These are phyloP conservation scores for Vannuccia rotundouncinata DNA, from an alignment of 2,888 invertebrate genomes.

Conservation along the genomic window DNA sequence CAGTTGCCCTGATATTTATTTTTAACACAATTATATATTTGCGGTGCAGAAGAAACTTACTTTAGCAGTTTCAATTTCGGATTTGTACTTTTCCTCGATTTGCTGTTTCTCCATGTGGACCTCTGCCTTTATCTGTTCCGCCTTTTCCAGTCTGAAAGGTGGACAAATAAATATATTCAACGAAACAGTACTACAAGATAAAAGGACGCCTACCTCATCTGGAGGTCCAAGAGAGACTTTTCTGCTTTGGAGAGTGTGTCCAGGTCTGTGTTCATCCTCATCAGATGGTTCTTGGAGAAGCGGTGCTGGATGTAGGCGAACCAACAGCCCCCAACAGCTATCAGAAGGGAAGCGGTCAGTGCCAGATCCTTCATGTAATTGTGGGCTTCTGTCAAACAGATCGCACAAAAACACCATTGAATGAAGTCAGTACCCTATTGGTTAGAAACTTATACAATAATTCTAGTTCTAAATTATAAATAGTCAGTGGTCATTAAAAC, in stretches of 20 bases:
- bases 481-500: no score
- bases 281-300: slow-evolving; percentile 74
- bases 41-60: no score
- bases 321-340: slow-evolving; percentile 81
- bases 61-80: slow-evolving; percentile 62
- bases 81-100: slow-evolving; percentile 71
- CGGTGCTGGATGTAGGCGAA: slow-evolving; percentile 83
- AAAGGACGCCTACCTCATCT: slow-evolving; percentile 57
- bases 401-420: no score
- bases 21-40: no score
- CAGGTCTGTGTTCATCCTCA: slow-evolving; percentile 72
- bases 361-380: slow-evolving; percentile 81
- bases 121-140: slow-evolving; percentile 74
- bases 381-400: slow-evolving; percentile 65
- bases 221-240: slow-evolving; percentile 74
- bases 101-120: slow-evolving; percentile 59
- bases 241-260: slow-evolving; percentile 66
- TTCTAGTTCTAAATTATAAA: no score
- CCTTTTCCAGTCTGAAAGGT: slow-evolving; percentile 66
- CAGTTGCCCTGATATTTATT: no score
- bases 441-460: no score
- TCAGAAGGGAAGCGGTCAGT: slow-evolving; percentile 72
- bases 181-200: neutral
- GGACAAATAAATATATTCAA: neutral
- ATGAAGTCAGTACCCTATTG: no score